Evolutionary conservation across 2,797 vertebrate species (phyloP), one percentile per base, ranked within the genome.

Genomic region (Dryobates pubescens): DNA sequence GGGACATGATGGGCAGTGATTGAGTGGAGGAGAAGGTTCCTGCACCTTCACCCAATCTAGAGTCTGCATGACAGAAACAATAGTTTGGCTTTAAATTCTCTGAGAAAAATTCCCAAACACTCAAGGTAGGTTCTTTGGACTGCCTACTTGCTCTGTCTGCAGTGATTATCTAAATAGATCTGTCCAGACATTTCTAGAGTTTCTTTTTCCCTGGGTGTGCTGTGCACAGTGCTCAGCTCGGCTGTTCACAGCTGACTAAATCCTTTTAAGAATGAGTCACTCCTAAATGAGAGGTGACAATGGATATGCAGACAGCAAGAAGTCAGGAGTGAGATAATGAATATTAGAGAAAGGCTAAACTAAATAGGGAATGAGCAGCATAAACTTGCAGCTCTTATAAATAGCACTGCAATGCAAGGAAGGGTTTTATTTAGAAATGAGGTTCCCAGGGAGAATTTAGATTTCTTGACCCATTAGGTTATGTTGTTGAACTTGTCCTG

Each of bases 221-320:
- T 27, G 8, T 32, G 80, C 68, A 49, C 43, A 41, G 64, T 83
- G 58, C 85, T 94, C 82, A 61, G 56, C 71, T 79, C 67, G 74
- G 61, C 89, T 93, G 58, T 95, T 95, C 93, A 91, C 91, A 95
- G 93, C 89, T 95, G 92, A 95, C 93, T 95, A 90, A 95, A 93
- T 94, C 94, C 85, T 93, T 90, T 92, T 69, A 62, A 91, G 89
- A 96, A 65, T 95, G 89, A 95, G 74, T 95, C 89, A 91, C 41
- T 93, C 71, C 69, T 71, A 84, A 94, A 94, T 84, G 86, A 88
- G 91, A 95, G 85, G 89, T 95, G 89, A 94, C 96, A 96, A 49
- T 89, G 78, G 86, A 88, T 91, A 62, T 49, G 80, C 71, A 91
- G 94, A 82, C 92, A 93, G 91, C 1, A 4, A 91, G 92, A 92